Conservation (phyloP, 2,888 invertebrate genomes). For the Andrena dorsata region DNA sequence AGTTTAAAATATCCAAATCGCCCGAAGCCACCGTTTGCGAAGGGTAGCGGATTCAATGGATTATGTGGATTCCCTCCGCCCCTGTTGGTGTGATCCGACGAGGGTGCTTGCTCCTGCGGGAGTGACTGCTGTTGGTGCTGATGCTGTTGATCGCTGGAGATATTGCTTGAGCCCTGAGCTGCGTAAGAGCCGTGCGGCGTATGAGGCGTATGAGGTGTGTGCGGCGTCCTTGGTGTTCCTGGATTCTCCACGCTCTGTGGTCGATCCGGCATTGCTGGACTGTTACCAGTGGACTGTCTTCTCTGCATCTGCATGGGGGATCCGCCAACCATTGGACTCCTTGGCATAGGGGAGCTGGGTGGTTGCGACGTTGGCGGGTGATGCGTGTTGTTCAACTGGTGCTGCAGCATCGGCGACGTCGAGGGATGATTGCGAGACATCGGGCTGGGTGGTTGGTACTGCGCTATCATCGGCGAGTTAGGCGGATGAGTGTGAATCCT, state of each 20-base stretch:
- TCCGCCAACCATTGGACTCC: slow-evolving; percentile 86
- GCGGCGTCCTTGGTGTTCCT: slow-evolving; percentile 86
- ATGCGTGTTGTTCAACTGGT: slow-evolving; percentile 83
- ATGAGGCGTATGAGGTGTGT: slow-evolving; percentile 83
- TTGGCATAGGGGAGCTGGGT: slow-evolving; percentile 86
- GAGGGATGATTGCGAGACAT: slow-evolving; percentile 82
- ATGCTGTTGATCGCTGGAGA: slow-evolving; percentile 86
- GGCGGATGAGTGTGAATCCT: slow-evolving; percentile 82
- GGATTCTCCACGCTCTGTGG: slow-evolving; percentile 88
- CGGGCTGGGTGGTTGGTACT: slow-evolving; percentile 85
- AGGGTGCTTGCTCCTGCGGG: slow-evolving; percentile 77
- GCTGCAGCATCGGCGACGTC: slow-evolving; percentile 86
- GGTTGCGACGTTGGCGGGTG: slow-evolving; percentile 85
- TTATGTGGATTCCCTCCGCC: slow-evolving; percentile 86
- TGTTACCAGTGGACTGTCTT: slow-evolving; percentile 86
- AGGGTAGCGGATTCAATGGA: slow-evolving; percentile 87
- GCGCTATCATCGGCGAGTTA: slow-evolving; percentile 82
- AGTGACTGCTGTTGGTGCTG: slow-evolving; percentile 68
- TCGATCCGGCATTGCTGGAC: slow-evolving; percentile 87
- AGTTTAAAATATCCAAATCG: slow-evolving; percentile 88
- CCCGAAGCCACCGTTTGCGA: slow-evolving; percentile 86
- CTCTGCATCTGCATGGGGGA: slow-evolving; percentile 86
- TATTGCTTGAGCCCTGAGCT: slow-evolving; percentile 81
- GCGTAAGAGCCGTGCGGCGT: slow-evolving; percentile 71
- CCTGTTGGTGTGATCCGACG: slow-evolving; percentile 78